phyloP scores from a whole-genome alignment of 2,888 invertebrate species.

The Linnaemya vulpina region DNA sequence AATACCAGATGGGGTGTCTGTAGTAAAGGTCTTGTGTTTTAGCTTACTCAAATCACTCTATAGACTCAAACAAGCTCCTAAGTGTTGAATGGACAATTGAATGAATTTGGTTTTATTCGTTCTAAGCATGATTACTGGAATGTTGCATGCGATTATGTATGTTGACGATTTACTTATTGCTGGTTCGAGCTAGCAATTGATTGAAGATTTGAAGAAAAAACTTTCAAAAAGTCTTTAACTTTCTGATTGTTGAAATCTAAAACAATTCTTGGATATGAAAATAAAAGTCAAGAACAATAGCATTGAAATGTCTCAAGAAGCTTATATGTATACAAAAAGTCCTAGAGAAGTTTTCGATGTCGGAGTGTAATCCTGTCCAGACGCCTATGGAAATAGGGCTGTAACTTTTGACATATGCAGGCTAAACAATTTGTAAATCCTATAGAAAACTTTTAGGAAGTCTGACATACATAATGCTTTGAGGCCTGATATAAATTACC shows the following conservation, averaged over 20 bases:
- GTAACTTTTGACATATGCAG: neutral
- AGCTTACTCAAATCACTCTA: slow-evolving; percentile 21
- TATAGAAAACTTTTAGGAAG: no score
- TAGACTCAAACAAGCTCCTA: slow-evolving; percentile 37
- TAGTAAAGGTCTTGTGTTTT: neutral
- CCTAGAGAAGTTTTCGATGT: slow-evolving; percentile 36
- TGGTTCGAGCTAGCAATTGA: no score
- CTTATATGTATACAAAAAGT: slow-evolving; percentile 25
- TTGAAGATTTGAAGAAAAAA: no score
- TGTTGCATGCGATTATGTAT: no score
- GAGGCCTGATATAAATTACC: no score
- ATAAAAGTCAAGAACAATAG: neutral
- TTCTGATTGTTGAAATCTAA: slow-evolving; percentile 32
- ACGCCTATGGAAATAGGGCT: slow-evolving; percentile 41
- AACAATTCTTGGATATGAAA: slow-evolving; percentile 34
- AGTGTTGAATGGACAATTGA: slow-evolving; percentile 37
- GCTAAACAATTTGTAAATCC: no score
- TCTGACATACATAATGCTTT: no score
- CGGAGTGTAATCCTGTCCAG: slow-evolving; percentile 42
- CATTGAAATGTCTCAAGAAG: slow-evolving; percentile 33
- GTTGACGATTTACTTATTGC: no score
- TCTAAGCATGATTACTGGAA: slow-evolving; percentile 42
- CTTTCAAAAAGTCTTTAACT: no score
- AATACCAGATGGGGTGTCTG: no score
- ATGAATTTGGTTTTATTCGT: slow-evolving; percentile 29